A percentile compares a stretch with the other conserved stretches of the same genome.
Conservation (phyloP, 2,888 invertebrate species). For the Drosophila stalkeri region DNA sequence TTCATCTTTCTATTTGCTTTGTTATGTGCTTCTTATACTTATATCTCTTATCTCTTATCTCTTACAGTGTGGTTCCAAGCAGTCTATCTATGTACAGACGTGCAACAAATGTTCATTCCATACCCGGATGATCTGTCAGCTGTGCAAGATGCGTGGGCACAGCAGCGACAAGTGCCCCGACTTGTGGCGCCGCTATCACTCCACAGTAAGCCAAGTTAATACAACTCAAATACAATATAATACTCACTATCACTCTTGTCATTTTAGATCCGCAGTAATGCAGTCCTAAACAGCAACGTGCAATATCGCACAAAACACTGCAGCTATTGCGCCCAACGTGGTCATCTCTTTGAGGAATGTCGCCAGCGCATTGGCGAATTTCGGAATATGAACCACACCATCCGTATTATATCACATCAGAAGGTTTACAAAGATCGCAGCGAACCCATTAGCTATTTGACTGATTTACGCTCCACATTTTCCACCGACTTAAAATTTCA, state of each 20-base stretch:
- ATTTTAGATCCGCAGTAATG: conserved; percentile 86
- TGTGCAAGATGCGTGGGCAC: conserved; percentile 89
- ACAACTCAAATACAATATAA: background rate
- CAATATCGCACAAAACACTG: conserved; percentile 85
- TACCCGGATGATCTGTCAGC: conserved; percentile 85
- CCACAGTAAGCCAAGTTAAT: conserved; percentile 87
- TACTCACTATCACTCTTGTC: conserved; percentile 10
- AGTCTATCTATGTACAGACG: conserved; percentile 87
- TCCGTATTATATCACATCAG: conserved; percentile 81
- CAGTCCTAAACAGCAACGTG: conserved; percentile 74
- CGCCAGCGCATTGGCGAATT: conserved; percentile 81
- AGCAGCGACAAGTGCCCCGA: conserved; percentile 88
- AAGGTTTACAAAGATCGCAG: conserved; percentile 81
- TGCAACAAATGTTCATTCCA: conserved; percentile 87
- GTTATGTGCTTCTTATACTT: too few relatives aligned
- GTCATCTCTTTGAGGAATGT: conserved; percentile 86
- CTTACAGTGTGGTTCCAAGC: conserved; percentile 90
- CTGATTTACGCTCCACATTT: conserved; percentile 64
- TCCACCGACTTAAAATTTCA: conserved; percentile 61
- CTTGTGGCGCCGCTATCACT: conserved; percentile 91
- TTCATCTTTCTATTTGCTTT: too few relatives aligned
- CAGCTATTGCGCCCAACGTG: conserved; percentile 87
- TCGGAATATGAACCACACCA: conserved; percentile 57
- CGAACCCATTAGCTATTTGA: conserved; percentile 25
- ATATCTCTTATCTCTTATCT: background rate